Evolutionary conservation across 2,888 invertebrate species (phyloP).

Genomic region (Eumerus sabulonum): DNA sequence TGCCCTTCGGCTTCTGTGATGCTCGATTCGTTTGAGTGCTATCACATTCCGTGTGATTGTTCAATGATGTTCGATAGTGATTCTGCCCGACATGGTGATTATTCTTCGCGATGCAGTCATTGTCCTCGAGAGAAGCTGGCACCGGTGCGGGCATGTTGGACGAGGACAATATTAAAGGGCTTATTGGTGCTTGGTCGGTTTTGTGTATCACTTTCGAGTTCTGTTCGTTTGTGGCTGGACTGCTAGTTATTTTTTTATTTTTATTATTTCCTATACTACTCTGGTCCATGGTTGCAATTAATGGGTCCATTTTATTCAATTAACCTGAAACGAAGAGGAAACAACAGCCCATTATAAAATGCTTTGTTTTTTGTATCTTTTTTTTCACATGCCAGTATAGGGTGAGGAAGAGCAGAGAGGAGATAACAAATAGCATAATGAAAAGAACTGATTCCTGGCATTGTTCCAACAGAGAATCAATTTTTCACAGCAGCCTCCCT

Average conservation of each 20-base stretch:
- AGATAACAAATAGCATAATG: conserved; percentile 9
- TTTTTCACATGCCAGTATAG: not conserved
- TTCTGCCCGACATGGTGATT: conserved; percentile 21
- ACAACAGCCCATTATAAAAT: not conserved
- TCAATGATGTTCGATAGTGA: conserved; percentile 18
- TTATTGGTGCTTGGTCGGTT: conserved; percentile 49
- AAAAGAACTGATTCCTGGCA: conserved; percentile 14
- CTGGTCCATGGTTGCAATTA: conserved; percentile 65
- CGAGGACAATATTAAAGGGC: conserved; percentile 37
- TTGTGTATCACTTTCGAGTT: conserved; percentile 49
- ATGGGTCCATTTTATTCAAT: conserved; percentile 59
- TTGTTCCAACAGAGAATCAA: conserved; percentile 19
- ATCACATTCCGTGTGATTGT: conserved; percentile 43
- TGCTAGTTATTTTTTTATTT: conserved; percentile 44
- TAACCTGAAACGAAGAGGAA: conserved; percentile 40
- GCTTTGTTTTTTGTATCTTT: conserved; percentile 1
- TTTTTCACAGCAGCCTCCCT: not conserved
- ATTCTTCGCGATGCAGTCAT: conserved; percentile 27
- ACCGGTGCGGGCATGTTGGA: conserved; percentile 14
- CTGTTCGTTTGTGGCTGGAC: conserved; percentile 49
- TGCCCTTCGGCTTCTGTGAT: conserved; percentile 11
- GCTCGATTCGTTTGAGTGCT: conserved; percentile 13
- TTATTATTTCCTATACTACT: conserved; percentile 60
- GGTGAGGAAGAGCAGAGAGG: too few relatives aligned
- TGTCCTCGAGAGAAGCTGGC: conserved; percentile 26